These are phyloP conservation scores for Melanostigma gelatinosum DNA, from an alignment of 2,113 vertebrate genomes.

Conservation along the genomic window DNA sequence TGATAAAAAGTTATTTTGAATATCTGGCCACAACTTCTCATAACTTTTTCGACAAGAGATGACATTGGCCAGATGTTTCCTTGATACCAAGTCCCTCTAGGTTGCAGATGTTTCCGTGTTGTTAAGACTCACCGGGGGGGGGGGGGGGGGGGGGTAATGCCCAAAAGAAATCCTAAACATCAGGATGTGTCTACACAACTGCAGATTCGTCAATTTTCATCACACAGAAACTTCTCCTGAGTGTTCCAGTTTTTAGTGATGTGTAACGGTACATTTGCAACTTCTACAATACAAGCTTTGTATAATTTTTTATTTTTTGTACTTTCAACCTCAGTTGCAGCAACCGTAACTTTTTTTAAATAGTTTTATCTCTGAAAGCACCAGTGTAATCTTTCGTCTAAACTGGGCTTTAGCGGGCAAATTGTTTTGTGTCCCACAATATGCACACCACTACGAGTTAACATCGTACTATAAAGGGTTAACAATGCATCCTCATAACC, in stretches of 20 bases:
- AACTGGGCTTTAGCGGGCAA: neutral
- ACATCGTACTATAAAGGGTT: neutral
- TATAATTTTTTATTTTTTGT: neutral
- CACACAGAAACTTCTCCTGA: neutral
- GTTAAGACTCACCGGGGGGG: neutral
- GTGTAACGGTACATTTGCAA: too few relatives aligned
- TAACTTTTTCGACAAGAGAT: slow-evolving; percentile 20
- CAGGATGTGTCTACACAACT: neutral
- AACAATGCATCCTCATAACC: neutral
- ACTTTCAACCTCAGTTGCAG: neutral
- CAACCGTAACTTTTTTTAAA: too few relatives aligned
- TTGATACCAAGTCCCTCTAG: neutral
- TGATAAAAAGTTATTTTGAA: slow-evolving; percentile 4
- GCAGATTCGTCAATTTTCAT: neutral
- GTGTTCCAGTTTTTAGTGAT: too few relatives aligned
- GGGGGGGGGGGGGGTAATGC: neutral
- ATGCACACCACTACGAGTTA: neutral
- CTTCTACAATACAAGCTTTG: neutral
- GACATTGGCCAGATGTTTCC: slow-evolving; percentile 42
- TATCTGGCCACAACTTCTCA: slow-evolving; percentile 7
- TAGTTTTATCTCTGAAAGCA: neutral
- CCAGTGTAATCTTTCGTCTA: neutral
- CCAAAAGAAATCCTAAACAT: slow-evolving; percentile 6
- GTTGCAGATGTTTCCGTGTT: slow-evolving; percentile 38
- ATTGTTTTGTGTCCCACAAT: neutral